Evolutionary conservation across 1,140 invertebrate genomes (phyloP).

Genomic region (Lepidostoma basale): DNA sequence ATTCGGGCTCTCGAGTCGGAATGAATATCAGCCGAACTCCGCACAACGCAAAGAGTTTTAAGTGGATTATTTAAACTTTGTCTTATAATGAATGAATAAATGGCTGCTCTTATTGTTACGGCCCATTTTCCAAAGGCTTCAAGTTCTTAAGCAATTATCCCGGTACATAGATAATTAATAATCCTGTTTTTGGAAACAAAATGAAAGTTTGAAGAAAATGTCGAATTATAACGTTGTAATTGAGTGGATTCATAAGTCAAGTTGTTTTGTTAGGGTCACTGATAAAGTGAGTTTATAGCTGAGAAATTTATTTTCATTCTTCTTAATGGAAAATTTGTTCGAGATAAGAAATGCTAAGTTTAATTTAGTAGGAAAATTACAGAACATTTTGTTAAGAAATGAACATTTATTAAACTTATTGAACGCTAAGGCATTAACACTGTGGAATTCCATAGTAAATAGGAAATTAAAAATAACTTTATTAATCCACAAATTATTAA

Average conservation of each 20-base stretch:
- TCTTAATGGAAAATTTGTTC: too few relatives aligned
- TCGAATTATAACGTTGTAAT: neutral
- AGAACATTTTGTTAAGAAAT: too few relatives aligned
- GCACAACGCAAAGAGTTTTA: constrained; percentile 43
- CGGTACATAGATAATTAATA: constrained; percentile 19
- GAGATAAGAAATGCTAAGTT: too few relatives aligned
- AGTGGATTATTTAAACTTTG: constrained; percentile 46
- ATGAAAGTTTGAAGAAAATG: neutral
- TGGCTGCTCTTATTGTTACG: constrained; percentile 34
- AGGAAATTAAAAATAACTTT: too few relatives aligned
- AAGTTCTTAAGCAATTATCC: constrained; percentile 26
- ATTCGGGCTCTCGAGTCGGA: constrained; percentile 28
- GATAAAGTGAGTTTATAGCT: neutral
- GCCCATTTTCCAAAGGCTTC: constrained; percentile 5
- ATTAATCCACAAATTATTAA: too few relatives aligned
- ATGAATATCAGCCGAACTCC: constrained; percentile 26
- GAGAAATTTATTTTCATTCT: too few relatives aligned
- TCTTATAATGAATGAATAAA: constrained; percentile 44
- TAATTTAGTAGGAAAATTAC: too few relatives aligned
- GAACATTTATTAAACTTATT: too few relatives aligned
- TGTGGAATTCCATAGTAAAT: too few relatives aligned
- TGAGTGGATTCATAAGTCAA: neutral
- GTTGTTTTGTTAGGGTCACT: neutral
- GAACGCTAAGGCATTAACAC: too few relatives aligned
- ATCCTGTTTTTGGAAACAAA: constrained; percentile 11